Evolutionary conservation across 92 coral and sea anemone genomes (phyloP), one percentile per base, ranked within the genome.

Genomic region (Siderastrea radians): DNA sequence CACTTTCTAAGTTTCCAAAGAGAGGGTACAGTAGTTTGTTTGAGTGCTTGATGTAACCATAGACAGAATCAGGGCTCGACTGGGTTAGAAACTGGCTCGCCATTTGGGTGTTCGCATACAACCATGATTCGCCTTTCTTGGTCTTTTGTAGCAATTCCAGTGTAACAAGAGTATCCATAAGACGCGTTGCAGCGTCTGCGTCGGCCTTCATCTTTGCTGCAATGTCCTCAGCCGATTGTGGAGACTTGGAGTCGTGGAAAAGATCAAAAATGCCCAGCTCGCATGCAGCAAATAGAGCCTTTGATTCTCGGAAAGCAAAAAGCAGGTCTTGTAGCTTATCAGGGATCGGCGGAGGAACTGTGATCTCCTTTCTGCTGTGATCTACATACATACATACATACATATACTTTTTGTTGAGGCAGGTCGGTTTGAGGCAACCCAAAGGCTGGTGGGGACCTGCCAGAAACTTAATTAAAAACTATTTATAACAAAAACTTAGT

Each of bases 221-320:
- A 2, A 92, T 49, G 16, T 51, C 81, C n/a, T 74, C 53, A 44
- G 89, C 88, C 13, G 94, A 88, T 38, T 46, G 82, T 72, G 92
- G 86, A 46, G 38, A 52, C n/a, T 62, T 63, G 68, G 88, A 72
- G 5, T 49, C 68, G 68, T 87, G 58, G 16, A 88, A 88, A 65
- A 64, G 57, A 47, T 92, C 94, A 65, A 92, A 92, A 38, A 92
- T 84, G 15, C 92, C 94, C 54, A 92, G 75, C 59, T 92, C 92
- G 79, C 92, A 88, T 49, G 92, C 90, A 17, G 92, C 72, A 53
- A 92, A 83, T 5, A 92, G 64, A 0, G 84, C 58, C 60, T 88
- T 76, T 43, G 90, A 88, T 38, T 78, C 92, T 7, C 90, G 89
- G 52, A 87, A 88, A 3, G 89, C 92, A 59, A 77, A 84, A 90